A percentile compares a stretch with the other conserved stretches of the same genome.
Conservation (phyloP, 2,888 invertebrate species). For the Podotricha telesiphe region DNA sequence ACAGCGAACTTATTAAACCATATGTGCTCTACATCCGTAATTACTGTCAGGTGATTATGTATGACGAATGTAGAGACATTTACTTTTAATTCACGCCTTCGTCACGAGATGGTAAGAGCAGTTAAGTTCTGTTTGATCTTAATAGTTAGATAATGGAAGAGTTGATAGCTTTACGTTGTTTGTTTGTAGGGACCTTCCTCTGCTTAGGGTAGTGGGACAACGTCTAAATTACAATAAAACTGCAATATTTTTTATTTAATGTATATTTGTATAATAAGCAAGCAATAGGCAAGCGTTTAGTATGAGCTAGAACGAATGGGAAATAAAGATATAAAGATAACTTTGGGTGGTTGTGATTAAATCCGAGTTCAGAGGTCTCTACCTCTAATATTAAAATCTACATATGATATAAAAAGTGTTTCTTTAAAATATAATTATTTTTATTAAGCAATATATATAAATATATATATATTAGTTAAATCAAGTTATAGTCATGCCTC, state of each 20-base stretch:
- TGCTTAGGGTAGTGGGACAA: neutral
- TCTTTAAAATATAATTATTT: too few species aligned
- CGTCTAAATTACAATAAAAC: neutral
- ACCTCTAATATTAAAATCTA: too few species aligned
- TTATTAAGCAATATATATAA: too few species aligned
- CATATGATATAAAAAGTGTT: too few species aligned
- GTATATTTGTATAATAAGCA: neutral
- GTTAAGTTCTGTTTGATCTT: constrained; percentile 19
- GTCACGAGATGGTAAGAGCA: constrained; percentile 11
- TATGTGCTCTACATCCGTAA: constrained; percentile 28
- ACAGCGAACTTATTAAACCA: constrained; percentile 31
- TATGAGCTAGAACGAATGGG: neutral
- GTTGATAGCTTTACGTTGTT: neutral
- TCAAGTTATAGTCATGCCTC: too few species aligned
- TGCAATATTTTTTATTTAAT: neutral
- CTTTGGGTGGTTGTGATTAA: too few species aligned
- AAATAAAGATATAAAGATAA: neutral
- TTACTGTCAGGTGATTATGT: constrained; percentile 16
- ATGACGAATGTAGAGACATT: constrained; percentile 17
- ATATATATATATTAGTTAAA: too few species aligned
- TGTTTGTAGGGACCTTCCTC: neutral
- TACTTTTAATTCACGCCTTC: constrained; percentile 20
- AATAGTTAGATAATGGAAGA: constrained; percentile 11
- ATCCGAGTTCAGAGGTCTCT: too few species aligned
- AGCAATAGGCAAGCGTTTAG: neutral